Evolutionary conservation across 64 coral and sea anemone species (phyloP).

Genomic region (Hydrozoanthus tunicans): DNA sequence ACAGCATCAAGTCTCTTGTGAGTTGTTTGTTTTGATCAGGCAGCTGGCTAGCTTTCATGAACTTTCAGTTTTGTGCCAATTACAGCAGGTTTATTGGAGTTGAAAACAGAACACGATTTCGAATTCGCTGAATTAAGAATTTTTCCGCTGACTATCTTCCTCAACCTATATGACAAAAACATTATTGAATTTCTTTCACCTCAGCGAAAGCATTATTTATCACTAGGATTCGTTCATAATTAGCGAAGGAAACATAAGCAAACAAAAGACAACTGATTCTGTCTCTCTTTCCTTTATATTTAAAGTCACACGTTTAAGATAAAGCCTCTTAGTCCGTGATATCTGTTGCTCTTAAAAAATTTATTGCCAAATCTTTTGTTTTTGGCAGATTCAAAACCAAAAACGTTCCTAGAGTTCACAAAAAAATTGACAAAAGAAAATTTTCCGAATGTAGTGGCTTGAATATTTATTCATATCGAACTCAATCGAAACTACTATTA

Average conservation of each 20-base stretch:
- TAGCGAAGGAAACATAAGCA: slow-evolving; percentile 1
- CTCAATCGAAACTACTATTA: not conserved
- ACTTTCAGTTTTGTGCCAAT: slow-evolving; percentile 47
- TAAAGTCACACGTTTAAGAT: slow-evolving; percentile 2
- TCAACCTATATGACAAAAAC: not conserved
- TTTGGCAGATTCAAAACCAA: not conserved
- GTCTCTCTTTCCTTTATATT: not conserved
- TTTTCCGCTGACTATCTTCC: too few relatives aligned
- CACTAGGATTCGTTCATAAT: not conserved
- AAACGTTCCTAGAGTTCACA: not conserved
- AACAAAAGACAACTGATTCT: not conserved
- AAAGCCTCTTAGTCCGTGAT: not conserved
- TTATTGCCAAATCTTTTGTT: not conserved
- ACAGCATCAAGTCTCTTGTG: slow-evolving; percentile 26
- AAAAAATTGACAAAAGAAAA: not conserved
- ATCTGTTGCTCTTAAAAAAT: not conserved
- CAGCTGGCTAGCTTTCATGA: slow-evolving; percentile 15
- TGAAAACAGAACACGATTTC: not conserved
- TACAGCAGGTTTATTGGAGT: slow-evolving; percentile 20
- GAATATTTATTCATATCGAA: slow-evolving; percentile 28
- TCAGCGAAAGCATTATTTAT: not conserved
- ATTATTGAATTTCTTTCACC: not conserved
- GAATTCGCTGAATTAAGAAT: not conserved
- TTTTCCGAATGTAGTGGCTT: not conserved
- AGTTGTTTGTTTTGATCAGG: slow-evolving; percentile 34